Conservation (phyloP, 2,888 invertebrate species). For the Morpho deidamia region DNA sequence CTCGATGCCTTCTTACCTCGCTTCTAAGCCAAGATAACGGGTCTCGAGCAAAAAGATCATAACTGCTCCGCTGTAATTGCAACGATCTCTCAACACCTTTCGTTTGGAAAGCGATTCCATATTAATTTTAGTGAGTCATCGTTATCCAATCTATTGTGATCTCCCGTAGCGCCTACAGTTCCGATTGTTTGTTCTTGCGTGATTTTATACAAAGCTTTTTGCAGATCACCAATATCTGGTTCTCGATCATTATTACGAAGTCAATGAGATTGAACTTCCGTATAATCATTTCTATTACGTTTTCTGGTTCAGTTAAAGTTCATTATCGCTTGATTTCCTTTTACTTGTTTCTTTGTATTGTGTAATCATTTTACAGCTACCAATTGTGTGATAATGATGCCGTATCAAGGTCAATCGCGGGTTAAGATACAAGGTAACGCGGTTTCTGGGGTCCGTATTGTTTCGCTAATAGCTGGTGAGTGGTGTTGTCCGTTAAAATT, state of each 20-base stretch:
- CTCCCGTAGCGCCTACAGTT: conserved; percentile 9
- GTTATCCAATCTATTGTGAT: conserved; percentile 35
- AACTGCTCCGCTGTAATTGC: conserved; percentile 68
- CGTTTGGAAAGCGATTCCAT: conserved; percentile 71
- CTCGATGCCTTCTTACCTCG: conserved; percentile 54
- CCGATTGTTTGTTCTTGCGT: too few relatives aligned
- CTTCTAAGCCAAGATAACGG: conserved; percentile 71
- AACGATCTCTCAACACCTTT: conserved; percentile 69
- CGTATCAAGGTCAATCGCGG: conserved; percentile 59
- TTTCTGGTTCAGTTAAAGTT: too few relatives aligned
- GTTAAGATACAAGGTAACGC: conserved; percentile 43
- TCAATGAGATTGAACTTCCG: too few relatives aligned
- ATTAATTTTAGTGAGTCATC: conserved; percentile 65
- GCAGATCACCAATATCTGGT: too few relatives aligned
- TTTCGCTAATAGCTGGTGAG: conserved; percentile 18
- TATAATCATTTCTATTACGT: too few relatives aligned
- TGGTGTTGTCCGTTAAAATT: conserved; percentile 26
- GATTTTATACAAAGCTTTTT: too few relatives aligned
- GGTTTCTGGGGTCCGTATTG: conserved; percentile 33
- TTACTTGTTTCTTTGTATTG: conserved; percentile 1
- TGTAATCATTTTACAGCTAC: too few relatives aligned
- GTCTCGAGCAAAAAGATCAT: conserved; percentile 72
- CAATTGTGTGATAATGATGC: conserved; percentile 52
- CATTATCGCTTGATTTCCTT: neutral
- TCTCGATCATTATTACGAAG: too few relatives aligned